A percentile compares a stretch with the other conserved stretches of the same genome.
Conservation (phyloP, 1,140 invertebrate species). For the Drosophila ogumai region DNA sequence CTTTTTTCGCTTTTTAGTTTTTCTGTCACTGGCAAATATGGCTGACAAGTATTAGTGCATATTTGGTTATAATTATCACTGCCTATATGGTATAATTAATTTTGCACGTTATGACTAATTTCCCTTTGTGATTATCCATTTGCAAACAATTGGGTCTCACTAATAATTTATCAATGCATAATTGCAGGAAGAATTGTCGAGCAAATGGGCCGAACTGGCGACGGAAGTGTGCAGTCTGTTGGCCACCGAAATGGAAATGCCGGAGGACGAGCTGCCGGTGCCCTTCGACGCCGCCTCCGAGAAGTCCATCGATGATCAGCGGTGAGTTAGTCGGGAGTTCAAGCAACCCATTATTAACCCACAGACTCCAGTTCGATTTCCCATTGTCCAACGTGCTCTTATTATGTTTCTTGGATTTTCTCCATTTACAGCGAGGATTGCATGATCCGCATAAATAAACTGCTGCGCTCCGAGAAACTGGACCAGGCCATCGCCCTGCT, state of each 20-base stretch:
- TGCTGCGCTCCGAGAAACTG: conserved; percentile 89
- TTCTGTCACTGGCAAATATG: conserved; percentile 7
- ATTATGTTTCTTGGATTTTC: conserved; percentile 41
- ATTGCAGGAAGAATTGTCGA: conserved; percentile 86
- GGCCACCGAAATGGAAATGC: conserved; percentile 86
- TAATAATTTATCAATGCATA: conserved; percentile 43
- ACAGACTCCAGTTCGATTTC: conserved; percentile 17
- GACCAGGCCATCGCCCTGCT: conserved; percentile 93
- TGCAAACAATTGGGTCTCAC: conserved; percentile 25
- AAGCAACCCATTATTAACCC: background rate
- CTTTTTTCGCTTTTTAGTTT: conserved; percentile 10
- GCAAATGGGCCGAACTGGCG: conserved; percentile 90
- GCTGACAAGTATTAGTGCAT: conserved; percentile 19
- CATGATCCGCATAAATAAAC: conserved; percentile 93
- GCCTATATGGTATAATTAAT: conserved; percentile 32
- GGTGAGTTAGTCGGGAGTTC: conserved; percentile 86
- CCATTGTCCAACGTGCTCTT: conserved; percentile 24
- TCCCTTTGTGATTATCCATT: conserved; percentile 35
- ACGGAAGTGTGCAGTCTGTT: conserved; percentile 90
- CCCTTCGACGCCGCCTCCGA: conserved; percentile 96
- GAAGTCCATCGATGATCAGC: conserved; percentile 94
- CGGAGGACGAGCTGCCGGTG: conserved; percentile 86
- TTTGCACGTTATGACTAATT: conserved; percentile 32
- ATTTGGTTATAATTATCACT: conserved; percentile 42
- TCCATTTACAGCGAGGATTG: conserved; percentile 90